phyloP scores from a whole-genome alignment of 2,113 vertebrate species.

The Poecilia latipinna region DNA sequence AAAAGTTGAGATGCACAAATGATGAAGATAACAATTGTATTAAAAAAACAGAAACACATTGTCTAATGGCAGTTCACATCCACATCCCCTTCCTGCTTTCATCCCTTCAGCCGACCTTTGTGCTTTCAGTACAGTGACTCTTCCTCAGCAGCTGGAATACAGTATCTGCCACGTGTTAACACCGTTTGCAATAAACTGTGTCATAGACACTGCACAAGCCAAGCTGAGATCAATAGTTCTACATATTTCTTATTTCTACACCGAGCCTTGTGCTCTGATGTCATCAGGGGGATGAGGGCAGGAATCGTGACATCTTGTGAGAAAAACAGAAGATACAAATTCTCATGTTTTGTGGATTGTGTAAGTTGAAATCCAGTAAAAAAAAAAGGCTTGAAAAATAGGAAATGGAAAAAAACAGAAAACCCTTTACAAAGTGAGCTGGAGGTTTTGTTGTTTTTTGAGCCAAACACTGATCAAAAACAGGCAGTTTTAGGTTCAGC shows the following conservation, averaged over 20 bases:
- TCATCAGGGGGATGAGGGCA: neutral
- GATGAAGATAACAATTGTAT: no score
- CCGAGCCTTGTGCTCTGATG: neutral
- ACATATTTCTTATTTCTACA: no score
- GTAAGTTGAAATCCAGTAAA: neutral
- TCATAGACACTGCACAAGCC: neutral
- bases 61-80: constrained; percentile 26
- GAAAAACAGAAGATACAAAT: neutral
- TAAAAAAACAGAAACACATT: neutral
- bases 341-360: neutral
- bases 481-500: neutral
- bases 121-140: neutral
- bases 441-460: neutral
- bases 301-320: neutral
- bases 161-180: constrained; percentile 25
- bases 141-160: neutral
- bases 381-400: neutral
- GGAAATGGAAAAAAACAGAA: neutral
- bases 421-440: neutral
- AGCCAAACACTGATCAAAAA: neutral
- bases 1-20: no score
- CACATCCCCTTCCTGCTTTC: constrained; percentile 30
- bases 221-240: neutral
- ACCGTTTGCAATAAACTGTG: neutral
- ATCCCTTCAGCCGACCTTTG: constrained; percentile 3